Evolutionary conservation across 2,113 vertebrate genomes (phyloP), one percentile per base, ranked within the genome.

Genomic region (Rhagologus leucostigma): DNA sequence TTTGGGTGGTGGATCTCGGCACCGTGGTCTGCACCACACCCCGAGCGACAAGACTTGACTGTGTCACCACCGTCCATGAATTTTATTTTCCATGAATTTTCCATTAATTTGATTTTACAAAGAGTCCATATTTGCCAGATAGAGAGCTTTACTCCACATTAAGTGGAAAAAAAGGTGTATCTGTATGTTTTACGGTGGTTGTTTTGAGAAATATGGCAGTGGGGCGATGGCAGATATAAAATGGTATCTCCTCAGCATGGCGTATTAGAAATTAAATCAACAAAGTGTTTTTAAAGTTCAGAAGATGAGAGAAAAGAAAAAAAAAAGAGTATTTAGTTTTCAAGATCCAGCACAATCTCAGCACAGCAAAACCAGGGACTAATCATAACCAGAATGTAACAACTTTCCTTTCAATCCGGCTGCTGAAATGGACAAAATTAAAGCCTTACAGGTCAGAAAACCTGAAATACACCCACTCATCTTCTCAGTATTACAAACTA

Each of bases 11-110:
- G 26, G 21, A 65, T 32, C 46, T 41, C 52, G 46, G 68, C 50
- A 65, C 50, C 0, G 0, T 2, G 49, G 5, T 29, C 68, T 46
- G 47, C 78, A 42, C 42, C 42, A 11, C 1, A 0, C 42, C 39
- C 27, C 1, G 2, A 39, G 23, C 1, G 0, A 27, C 5, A 33
- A 16, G n/a, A 59, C 27, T 17, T 23, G 27, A 7, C 23, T 21
- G 16, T 26, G 29, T 41, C 64, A 46, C 35, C 55, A 27, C 27
- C 10, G 2, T 10, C 39, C 44, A 26, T 2, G 3, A 35, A 59
- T 35, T 74, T 67, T 14, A 71, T 65, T 65, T 89, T 32, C 63
- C 16, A 16, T 2, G 0, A 19, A 46, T 41, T 56, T 71, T 42
- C 32, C 42, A 73, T 30, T 32, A 15, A 23, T 55, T 62, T 42